Evolutionary conservation across 2,113 vertebrate species (phyloP).

Genomic region (Glaucidium brasilianum): DNA sequence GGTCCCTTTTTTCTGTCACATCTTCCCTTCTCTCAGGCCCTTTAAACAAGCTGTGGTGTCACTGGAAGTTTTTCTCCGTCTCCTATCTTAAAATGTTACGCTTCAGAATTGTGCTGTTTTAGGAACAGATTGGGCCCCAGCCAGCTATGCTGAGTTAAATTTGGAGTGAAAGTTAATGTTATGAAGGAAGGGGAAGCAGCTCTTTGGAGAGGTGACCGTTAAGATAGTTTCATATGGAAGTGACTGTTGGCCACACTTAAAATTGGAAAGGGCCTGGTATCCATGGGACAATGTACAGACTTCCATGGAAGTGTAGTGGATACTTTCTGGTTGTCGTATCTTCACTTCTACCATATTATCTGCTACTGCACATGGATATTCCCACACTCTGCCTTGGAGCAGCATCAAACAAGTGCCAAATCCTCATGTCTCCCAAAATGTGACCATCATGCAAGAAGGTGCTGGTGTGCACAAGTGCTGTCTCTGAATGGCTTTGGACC

Average conservation of each 20-base stretch:
- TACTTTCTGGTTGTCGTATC: neutral
- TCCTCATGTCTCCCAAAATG: neutral
- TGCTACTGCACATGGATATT: accelerated
- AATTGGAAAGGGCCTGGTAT: neutral
- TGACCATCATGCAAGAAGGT: neutral
- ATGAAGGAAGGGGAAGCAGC: neutral
- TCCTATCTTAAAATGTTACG: neutral
- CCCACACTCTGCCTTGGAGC: neutral
- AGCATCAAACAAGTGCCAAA: neutral
- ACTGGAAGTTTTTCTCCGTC: neutral
- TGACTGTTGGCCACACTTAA: neutral
- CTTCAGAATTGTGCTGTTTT: neutral
- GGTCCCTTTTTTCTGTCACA: neutral
- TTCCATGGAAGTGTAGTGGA: neutral
- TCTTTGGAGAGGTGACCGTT: neutral
- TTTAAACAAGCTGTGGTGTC: neutral
- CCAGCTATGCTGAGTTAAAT: neutral
- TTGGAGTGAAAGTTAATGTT: constrained; percentile 14
- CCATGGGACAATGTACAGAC: neutral
- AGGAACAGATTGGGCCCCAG: neutral
- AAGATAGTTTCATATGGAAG: neutral
- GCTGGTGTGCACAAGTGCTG: neutral
- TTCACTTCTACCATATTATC: neutral
- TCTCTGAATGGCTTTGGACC: neutral
- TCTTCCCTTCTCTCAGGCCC: neutral